A percentile compares a stretch with the other conserved stretches of the same genome.
phyloP scores from a whole-genome alignment of 2,888 invertebrate genomes.

The Parelbella ahira region DNA sequence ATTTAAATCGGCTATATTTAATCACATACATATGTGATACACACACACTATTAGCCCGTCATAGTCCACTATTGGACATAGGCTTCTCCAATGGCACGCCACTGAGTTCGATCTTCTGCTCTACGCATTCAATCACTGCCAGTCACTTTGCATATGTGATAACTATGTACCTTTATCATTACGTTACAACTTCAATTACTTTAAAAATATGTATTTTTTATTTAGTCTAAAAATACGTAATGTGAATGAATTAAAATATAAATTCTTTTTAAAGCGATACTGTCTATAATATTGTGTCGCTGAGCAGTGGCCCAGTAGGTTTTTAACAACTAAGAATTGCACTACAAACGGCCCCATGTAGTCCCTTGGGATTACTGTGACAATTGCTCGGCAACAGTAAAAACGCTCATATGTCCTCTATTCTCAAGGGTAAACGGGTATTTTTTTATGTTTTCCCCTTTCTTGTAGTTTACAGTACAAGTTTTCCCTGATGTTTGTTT shows the following conservation, averaged over 20 bases:
- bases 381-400: conserved; percentile 46
- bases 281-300: neutral
- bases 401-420: conserved; percentile 39
- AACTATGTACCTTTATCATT: no score
- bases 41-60: no score
- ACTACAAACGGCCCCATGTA: conserved; percentile 32
- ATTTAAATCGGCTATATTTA: no score
- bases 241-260: no score
- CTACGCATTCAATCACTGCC: no score
- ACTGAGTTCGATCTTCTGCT: no score
- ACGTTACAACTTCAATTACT: no score
- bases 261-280: neutral
- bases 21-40: no score
- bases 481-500: conserved; percentile 32
- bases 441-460: conserved; percentile 36
- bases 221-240: no score
- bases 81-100: no score
- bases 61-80: no score
- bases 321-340: conserved; percentile 28
- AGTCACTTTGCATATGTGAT: no score
- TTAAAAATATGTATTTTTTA: neutral
- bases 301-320: conserved; percentile 18
- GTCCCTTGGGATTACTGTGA: conserved; percentile 48
- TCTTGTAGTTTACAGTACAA: conserved; percentile 37
- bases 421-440: conserved; percentile 36